Evolutionary conservation across 2,888 invertebrate genomes (phyloP), one percentile per base, ranked within the genome.

Genomic region (Megaustenia siamemsis): DNA sequence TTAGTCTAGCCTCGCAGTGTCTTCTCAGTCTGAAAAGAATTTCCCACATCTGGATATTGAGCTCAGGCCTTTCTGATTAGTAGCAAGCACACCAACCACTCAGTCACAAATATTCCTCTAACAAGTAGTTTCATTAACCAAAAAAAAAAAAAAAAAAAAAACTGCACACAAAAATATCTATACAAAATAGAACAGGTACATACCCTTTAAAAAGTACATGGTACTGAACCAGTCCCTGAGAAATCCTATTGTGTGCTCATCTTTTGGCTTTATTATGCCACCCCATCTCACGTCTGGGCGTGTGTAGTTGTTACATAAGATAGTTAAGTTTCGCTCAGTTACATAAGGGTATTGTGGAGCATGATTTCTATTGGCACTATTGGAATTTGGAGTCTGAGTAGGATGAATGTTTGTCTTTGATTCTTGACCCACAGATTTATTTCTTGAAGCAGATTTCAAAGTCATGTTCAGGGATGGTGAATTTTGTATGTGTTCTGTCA

Each of bases 211-310:
- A 88, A 93, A 94, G 40, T 91, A 88, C 73, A 90, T 89, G 60
- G 93, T 90, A 85, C 91, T 91, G 75, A 93, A 87, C 90, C 93
- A 90, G 86, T 94, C 93, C 53, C 92, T 91, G 8, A 93, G 90
- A 75, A 94, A 88, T 6, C 94, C 94, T 18, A 93, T 90, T 12
- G 90, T 71, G 2, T 49, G 45, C 28, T 75, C 43, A 56, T 77
- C 68, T 18, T 10, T 53, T 1, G 81, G 81, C 5, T 60, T 45
- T 24, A 49, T n/a, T n/a, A 60, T 18, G 0, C 68, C 77, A 28
- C 73, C 35, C 78, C 75, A 77, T 21, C 76, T 38, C 35, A 83
- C 82, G 21, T 66, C 79, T 10, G 85, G 56, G 12, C 71, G 40
- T 12, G 89, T 88, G 63, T 86, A 77, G 86, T 90, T 90, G 68